phyloP scores from a whole-genome alignment of 1,140 invertebrate genomes.

The Charaxes varanes region DNA sequence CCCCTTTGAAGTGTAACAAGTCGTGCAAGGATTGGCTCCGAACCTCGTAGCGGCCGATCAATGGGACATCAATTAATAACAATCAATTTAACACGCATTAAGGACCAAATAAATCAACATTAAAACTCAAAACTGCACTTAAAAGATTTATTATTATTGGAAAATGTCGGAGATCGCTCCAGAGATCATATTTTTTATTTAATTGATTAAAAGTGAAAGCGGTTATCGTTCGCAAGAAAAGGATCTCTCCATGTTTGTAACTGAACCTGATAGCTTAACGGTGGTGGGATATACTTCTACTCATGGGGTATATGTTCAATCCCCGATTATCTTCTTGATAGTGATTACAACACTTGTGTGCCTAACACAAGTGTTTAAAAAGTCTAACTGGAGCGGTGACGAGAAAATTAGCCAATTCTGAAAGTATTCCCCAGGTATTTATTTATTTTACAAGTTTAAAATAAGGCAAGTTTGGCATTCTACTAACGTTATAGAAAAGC shows the following conservation, averaged over 20 bases:
- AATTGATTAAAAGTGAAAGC: neutral
- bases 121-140: conserved; percentile 19
- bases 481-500: neutral
- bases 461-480: too few species aligned
- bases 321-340: too few species aligned
- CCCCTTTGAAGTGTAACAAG: conserved; percentile 19
- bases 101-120: conserved; percentile 38
- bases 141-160: conserved; percentile 17
- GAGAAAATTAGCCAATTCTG: too few species aligned
- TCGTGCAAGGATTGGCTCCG: conserved; percentile 3
- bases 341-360: too few species aligned
- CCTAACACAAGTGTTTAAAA: too few species aligned
- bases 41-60: conserved; percentile 21
- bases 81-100: conserved; percentile 43
- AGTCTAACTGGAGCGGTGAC: too few species aligned
- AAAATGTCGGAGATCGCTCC: neutral
- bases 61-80: conserved; percentile 46
- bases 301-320: too few species aligned
- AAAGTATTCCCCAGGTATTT: too few species aligned
- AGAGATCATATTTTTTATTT: neutral
- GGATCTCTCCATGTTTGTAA: too few species aligned
- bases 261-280: too few species aligned
- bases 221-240: neutral
- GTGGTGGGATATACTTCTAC: too few species aligned
- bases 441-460: too few species aligned